Conservation (phyloP, 1,140 invertebrate species). For the Anastrepha ludens region DNA sequence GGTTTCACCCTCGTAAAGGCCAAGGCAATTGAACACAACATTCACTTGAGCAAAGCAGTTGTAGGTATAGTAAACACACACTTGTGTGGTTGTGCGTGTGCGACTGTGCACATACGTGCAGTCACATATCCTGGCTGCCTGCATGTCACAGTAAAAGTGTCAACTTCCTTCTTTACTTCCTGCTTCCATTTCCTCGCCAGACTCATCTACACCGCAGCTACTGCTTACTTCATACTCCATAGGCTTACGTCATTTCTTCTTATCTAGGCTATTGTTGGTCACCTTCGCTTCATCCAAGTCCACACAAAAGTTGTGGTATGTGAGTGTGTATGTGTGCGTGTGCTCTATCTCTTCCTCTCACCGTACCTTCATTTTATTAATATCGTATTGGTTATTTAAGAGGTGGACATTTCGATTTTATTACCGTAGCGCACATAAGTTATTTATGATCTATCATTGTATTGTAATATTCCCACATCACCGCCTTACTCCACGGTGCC, state of each 20-base stretch:
- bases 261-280: neutral
- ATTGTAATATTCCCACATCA: conserved; percentile 60
- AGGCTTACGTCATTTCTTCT: conserved; percentile 31
- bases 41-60: neutral
- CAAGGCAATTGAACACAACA: neutral
- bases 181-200: conserved; percentile 45
- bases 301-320: neutral
- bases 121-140: neutral
- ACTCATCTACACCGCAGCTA: neutral
- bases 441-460: conserved; percentile 74
- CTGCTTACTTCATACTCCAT: neutral
- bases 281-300: neutral
- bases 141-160: conserved; percentile 10
- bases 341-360: neutral
- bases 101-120: too few relatives aligned
- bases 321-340: too few relatives aligned
- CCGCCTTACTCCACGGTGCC: neutral
- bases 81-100: too few relatives aligned
- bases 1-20: neutral
- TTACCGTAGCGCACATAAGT: conserved; percentile 64
- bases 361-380: neutral
- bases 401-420: conserved; percentile 38
- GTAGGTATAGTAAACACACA: too few relatives aligned
- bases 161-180: neutral
- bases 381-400: conserved; percentile 48